These are phyloP conservation scores for Nycticryphes semicollaris DNA, from an alignment of 2,113 vertebrate species.

Conservation along the genomic window DNA sequence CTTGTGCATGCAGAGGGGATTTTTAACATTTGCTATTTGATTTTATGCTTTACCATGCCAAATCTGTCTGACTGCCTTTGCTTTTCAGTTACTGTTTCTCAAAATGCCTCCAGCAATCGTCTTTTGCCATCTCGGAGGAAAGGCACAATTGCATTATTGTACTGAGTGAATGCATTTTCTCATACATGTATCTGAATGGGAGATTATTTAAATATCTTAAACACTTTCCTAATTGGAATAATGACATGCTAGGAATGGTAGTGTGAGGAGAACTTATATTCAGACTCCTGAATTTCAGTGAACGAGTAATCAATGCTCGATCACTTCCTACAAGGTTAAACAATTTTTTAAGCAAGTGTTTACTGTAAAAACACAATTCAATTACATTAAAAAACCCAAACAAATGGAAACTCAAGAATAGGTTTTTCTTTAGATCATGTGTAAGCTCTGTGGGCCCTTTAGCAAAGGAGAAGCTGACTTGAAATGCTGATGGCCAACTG, in stretches of 20 bases:
- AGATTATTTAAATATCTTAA: slow-evolving; percentile 39
- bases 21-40: neutral
- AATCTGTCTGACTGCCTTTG: neutral
- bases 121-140: slow-evolving; percentile 14
- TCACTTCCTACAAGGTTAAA: slow-evolving; percentile 18
- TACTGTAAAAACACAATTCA: neutral
- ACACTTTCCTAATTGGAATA: slow-evolving; percentile 9
- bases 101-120: neutral
- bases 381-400: neutral
- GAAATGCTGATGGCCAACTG: neutral
- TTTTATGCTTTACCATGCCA: neutral
- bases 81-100: neutral
- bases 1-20: neutral
- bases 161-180: slow-evolving; percentile 32
- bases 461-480: neutral
- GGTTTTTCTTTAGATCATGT: neutral
- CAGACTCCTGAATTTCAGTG: neutral
- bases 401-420: neutral
- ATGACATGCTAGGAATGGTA: neutral
- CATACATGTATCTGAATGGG: slow-evolving; percentile 22
- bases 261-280: neutral
- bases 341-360: neutral
- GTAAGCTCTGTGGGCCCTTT: neutral
- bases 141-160: slow-evolving; percentile 54
- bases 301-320: slow-evolving; percentile 21